Percentiles rank a stretch among this genome's conserved stretches.
Evolutionary conservation across 30 jellyfish, hydroid and myxozoan genomes (phyloP).

Genomic region (Cassiopea xamachana): DNA sequence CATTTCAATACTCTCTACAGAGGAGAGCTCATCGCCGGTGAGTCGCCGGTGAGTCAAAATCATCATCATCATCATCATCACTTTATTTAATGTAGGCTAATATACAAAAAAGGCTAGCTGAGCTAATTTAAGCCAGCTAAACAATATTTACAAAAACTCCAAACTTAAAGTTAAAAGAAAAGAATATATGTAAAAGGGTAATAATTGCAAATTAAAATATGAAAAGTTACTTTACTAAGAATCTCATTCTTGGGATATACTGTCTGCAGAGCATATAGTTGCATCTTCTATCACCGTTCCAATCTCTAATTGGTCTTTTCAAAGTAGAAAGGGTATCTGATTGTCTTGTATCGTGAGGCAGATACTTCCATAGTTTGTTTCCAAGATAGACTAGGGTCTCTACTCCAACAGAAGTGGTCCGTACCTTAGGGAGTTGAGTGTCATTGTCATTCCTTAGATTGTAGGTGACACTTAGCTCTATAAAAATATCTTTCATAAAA

Average conservation of each 20-base stretch:
- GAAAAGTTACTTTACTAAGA: neutral
- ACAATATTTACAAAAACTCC: too few species aligned
- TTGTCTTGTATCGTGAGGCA: neutral
- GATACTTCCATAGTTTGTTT: neutral
- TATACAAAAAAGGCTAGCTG: too few species aligned
- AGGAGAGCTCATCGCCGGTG: too few species aligned
- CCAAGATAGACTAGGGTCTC: neutral
- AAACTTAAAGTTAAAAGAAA: too few species aligned
- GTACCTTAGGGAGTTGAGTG: neutral
- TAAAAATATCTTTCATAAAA: slow-evolving; percentile 8
- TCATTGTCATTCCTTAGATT: neutral
- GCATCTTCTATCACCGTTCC: neutral
- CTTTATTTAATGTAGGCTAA: too few species aligned
- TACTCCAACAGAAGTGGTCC: neutral
- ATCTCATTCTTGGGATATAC: neutral
- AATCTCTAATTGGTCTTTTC: too few species aligned
- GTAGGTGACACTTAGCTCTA: neutral
- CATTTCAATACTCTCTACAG: too few species aligned
- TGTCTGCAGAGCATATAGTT: neutral
- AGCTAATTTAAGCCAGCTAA: too few species aligned
- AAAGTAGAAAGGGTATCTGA: neutral
- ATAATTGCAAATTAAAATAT: neutral
- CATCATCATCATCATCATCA: too few species aligned
- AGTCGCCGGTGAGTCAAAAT: too few species aligned
- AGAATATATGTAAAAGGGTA: too few species aligned